Percentiles rank a stretch among this genome's conserved stretches.
These are phyloP conservation scores for Diadema setosum DNA, from an alignment of 35 echinoderm and acorn worm species.

Conservation along the genomic window DNA sequence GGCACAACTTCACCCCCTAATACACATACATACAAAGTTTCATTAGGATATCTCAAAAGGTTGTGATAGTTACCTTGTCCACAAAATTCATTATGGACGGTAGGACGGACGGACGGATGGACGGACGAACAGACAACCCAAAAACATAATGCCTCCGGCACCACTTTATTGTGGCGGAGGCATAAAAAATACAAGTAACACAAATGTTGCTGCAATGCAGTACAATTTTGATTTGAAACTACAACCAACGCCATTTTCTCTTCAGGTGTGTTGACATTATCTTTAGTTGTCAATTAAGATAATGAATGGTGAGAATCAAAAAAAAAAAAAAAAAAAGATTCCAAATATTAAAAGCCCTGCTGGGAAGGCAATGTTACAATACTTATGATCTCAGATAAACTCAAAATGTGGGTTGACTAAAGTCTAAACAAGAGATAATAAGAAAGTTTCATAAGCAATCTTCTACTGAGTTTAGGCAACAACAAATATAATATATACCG, in stretches of 20 bases:
- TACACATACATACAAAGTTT: too few relatives aligned
- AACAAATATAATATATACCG: not conserved
- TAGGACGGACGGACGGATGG: too few relatives aligned
- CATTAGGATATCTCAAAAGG: too few relatives aligned
- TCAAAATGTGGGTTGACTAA: not conserved
- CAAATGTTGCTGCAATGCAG: not conserved
- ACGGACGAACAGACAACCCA: too few relatives aligned
- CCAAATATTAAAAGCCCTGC: not conserved
- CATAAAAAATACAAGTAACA: not conserved
- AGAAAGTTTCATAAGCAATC: not conserved
- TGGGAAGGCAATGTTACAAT: not conserved
- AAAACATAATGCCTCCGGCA: too few relatives aligned
- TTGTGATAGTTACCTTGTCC: too few relatives aligned
- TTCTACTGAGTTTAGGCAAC: not conserved
- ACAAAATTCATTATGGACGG: too few relatives aligned
- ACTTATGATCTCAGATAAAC: not conserved
- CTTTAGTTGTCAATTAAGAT: too few relatives aligned
- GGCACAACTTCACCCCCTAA: too few relatives aligned
- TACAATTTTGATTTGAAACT: not conserved
- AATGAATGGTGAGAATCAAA: not conserved
- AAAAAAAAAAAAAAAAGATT: not conserved
- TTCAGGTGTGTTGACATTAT: not conserved
- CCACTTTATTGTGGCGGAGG: too few relatives aligned
- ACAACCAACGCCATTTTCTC: not conserved
- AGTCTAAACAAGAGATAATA: not conserved